Evolutionary conservation across 92 coral and sea anemone genomes (phyloP).

Genomic region (Porites lobata): DNA sequence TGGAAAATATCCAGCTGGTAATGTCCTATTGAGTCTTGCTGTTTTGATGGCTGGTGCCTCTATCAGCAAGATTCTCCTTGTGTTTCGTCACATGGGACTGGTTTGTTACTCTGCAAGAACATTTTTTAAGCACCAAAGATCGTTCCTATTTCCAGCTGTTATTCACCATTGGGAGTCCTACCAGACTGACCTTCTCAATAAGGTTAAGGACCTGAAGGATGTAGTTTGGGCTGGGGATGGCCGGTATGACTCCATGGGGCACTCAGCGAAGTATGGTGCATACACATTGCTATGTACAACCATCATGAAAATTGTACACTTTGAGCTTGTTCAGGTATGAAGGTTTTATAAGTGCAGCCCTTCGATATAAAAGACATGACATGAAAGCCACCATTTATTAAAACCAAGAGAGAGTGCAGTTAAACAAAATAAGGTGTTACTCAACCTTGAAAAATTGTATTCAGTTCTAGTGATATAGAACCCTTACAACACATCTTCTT

Average conservation of each 20-base stretch:
- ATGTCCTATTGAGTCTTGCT: constrained; percentile 18
- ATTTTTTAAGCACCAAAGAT: constrained; percentile 15
- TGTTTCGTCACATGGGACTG: constrained; percentile 24
- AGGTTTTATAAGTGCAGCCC: too few relatives aligned
- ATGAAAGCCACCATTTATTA: too few relatives aligned
- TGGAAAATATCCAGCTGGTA: constrained; percentile 19
- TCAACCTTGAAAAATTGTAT: too few relatives aligned
- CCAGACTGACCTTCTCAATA: neutral
- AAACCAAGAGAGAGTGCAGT: too few relatives aligned
- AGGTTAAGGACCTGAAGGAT: constrained; percentile 5
- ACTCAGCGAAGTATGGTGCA: constrained; percentile 15
- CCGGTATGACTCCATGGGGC: constrained; percentile 15
- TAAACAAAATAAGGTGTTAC: too few relatives aligned
- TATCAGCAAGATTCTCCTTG: constrained; percentile 7
- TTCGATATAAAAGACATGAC: too few relatives aligned
- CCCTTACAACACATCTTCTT: too few relatives aligned
- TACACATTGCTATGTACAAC: constrained; percentile 28
- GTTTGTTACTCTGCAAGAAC: constrained; percentile 13
- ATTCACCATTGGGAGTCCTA: constrained; percentile 24
- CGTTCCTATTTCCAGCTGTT: constrained; percentile 16
- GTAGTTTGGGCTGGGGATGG: constrained; percentile 14
- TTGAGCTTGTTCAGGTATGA: constrained; percentile 21
- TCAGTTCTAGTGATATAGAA: too few relatives aligned
- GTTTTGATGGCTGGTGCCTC: constrained; percentile 35
- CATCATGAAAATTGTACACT: constrained; percentile 14